These are phyloP conservation scores for Tiphia femorata DNA, from an alignment of 2,888 invertebrate species.

Conservation along the genomic window DNA sequence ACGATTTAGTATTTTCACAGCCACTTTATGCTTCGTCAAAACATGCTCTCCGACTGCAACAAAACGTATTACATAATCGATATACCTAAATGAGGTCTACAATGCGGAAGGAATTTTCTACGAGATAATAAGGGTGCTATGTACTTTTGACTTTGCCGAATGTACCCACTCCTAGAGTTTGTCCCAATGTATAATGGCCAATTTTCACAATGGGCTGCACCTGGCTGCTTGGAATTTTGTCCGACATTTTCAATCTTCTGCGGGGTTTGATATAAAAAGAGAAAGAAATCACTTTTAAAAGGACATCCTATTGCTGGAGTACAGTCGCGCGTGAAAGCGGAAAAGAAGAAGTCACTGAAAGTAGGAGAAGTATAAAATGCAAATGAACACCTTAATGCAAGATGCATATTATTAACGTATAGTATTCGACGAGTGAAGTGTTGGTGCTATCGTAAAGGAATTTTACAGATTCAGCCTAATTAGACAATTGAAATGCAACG, in stretches of 20 bases:
- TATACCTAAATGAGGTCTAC: too few species aligned
- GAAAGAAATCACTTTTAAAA: not conserved
- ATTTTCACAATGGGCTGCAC: constrained; percentile 91
- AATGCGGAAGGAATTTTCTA: too few species aligned
- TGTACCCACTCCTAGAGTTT: constrained; percentile 95
- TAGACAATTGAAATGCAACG: not conserved
- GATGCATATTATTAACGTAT: too few species aligned
- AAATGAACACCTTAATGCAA: too few species aligned
- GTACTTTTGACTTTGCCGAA: constrained; percentile 98
- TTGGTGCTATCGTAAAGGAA: not conserved
- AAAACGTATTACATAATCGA: constrained; percentile 11
- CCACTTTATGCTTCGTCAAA: constrained; percentile 97
- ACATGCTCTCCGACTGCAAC: constrained; percentile 92
- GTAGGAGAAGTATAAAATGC: too few species aligned
- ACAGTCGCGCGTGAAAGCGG: too few species aligned
- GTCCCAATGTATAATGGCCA: constrained; percentile 96
- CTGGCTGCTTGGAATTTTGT: constrained; percentile 56
- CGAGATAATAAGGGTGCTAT: constrained; percentile 51
- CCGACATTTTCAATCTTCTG: constrained; percentile 50
- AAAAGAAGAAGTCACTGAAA: too few species aligned
- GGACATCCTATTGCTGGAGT: not conserved
- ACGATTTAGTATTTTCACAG: constrained; percentile 97
- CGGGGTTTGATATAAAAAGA: constrained; percentile 7
- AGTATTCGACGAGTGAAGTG: not conserved
- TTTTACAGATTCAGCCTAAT: not conserved